Percentiles rank a stretch among this genome's conserved stretches.
phyloP scores from a whole-genome alignment of 2,797 vertebrate species.

The Tolypeutes matacus region DNA sequence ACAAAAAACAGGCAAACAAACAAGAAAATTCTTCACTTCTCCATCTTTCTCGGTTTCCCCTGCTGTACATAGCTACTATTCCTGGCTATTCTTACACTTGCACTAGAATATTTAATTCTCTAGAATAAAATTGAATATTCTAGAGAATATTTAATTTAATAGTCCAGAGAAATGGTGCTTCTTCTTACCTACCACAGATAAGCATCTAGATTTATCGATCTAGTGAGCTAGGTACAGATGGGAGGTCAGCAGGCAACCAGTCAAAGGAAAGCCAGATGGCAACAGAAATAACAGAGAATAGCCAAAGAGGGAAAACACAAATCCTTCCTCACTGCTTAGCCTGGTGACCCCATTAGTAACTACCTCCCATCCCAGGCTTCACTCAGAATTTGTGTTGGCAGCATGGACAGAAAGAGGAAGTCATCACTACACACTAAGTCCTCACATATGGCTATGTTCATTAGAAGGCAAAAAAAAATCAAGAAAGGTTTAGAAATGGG shows the following conservation, averaged over 20 bases:
- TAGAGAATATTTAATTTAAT: no score
- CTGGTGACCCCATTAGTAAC: background rate
- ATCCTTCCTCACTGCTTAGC: background rate
- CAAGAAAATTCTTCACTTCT: no score
- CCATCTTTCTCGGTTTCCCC: no score
- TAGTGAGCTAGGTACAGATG: background rate
- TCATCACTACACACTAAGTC: background rate
- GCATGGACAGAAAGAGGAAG: background rate
- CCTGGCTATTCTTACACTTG: no score
- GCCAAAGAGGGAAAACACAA: background rate
- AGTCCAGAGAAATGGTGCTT: background rate
- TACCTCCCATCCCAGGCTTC: background rate
- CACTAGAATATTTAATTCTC: no score
- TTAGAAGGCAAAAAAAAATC: background rate
- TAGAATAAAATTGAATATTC: no score
- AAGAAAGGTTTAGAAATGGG: background rate
- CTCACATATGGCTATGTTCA: background rate
- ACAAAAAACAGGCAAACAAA: no score
- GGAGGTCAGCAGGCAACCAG: background rate
- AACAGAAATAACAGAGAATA: background rate
- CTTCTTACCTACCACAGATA: background rate
- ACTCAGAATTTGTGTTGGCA: constrained; percentile 6
- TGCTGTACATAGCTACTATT: no score
- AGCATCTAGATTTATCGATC: background rate
- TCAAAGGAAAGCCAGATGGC: background rate